These are phyloP conservation scores for Echeneis naucrates DNA, from an alignment of 2,797 vertebrate genomes.

Conservation along the genomic window DNA sequence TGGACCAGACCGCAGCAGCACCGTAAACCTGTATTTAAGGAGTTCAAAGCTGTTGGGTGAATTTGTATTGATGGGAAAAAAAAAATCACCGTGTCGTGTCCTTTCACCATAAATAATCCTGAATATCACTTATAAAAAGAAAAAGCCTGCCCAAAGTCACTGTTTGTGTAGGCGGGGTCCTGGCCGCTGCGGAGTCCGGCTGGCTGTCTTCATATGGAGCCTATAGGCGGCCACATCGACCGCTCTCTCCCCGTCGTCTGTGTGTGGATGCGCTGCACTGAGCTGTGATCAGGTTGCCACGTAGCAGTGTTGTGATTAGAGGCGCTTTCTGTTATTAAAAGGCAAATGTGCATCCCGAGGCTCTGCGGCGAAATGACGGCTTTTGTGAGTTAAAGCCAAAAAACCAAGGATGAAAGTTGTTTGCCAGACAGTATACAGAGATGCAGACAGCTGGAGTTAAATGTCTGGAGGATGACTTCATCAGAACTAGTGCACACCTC, in stretches of 20 bases:
- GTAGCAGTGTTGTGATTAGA: background rate
- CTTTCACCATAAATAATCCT: background rate
- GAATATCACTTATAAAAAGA: too few relatives aligned
- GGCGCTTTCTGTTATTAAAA: background rate
- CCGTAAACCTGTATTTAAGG: background rate
- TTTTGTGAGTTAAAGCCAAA: background rate
- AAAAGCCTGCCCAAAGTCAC: constrained; percentile 3
- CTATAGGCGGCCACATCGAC: too few relatives aligned
- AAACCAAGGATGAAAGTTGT: background rate
- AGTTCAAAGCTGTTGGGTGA: background rate
- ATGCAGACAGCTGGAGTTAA: background rate
- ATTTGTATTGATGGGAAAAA: too few relatives aligned
- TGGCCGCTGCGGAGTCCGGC: background rate
- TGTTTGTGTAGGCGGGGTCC: constrained; percentile 26
- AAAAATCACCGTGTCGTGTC: too few relatives aligned
- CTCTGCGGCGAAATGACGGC: too few relatives aligned
- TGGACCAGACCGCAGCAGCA: rapidly evolving
- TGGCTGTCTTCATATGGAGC: background rate
- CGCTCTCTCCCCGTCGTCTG: background rate
- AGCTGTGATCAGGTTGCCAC: background rate
- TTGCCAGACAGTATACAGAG: too few relatives aligned
- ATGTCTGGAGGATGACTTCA: constrained; percentile 19
- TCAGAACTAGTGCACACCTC: background rate
- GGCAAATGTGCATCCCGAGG: background rate
- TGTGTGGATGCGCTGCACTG: background rate